Base-by-base conservation (phyloP, 2,113 vertebrate genomes). In the Lathamus discolor region DNA sequence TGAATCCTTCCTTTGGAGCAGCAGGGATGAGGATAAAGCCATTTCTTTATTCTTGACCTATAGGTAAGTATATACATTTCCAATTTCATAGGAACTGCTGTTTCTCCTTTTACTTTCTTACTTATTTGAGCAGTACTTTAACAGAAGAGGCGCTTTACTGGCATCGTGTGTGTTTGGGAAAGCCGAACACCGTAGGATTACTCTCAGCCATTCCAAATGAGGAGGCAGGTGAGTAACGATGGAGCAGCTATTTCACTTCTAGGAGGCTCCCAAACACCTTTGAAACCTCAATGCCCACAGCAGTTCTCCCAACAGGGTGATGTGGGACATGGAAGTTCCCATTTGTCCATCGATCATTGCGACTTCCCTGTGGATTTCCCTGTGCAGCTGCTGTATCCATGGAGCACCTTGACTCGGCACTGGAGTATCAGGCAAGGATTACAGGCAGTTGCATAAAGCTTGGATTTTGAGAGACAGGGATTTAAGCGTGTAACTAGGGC, bases 381-480 rank as follows among this genome's bases (percentile, higher is more conserved):
- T 3, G 0, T 5, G 2, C 19, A 23, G 68, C 43, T 0, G 2
- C 37, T 44, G n/a, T 2, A 0, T 14, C 67, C 43, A 0, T 1
- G 1, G 51, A 27, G 17, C 46, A 2, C 61, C 43, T 51, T 3
- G 22, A 0, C 43, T 18, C 33, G 66, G 33, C 48, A 2, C 87
- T n/a, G 69, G 7, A 27, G 19, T 4, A 9, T 7, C 48, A 23
- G 19, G 7, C 8, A 7, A 9, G 74, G 51, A 52, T 82, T 18
- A 4, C 0, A 2, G 62, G 78, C 76, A 35, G 29, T 2, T 73
- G 57, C 4, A 1, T 6, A 63, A 80, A 66, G 43, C 43, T 82
- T 23, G 74, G 19, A 12, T 75, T 81, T 54, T 16, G 37, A 66
- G 44, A 80, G 24, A 13, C 29, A 39, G 68, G 77, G 72, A 37